Conservation (phyloP, 2,113 vertebrate species). For the Hippocampus guttulatus region DNA sequence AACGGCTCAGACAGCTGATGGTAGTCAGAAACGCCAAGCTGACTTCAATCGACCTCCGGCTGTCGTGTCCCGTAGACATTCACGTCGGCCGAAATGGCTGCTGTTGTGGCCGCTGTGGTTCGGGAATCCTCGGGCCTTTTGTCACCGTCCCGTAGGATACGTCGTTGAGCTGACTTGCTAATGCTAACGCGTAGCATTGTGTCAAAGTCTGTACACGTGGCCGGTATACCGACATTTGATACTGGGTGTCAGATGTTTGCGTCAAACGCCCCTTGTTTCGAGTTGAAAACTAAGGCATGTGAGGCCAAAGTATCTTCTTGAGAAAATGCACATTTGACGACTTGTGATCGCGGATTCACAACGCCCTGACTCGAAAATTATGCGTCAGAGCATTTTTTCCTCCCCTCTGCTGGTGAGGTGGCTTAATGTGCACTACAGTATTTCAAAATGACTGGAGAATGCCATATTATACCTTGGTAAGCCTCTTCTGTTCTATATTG, state of each 20-base stretch:
- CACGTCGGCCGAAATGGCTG: too few relatives aligned
- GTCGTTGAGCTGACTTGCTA: not conserved
- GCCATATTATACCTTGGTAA: not conserved
- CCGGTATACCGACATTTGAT: conserved; percentile 28
- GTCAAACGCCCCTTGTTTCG: not conserved
- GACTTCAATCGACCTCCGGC: not conserved
- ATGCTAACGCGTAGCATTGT: conserved; percentile 49
- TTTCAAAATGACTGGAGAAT: not conserved
- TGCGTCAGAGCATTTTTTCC: conserved; percentile 7
- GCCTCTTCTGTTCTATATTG: not conserved
- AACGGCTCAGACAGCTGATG: not conserved
- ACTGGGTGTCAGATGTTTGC: not conserved
- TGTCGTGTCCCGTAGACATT: not conserved
- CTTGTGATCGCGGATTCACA: conserved; percentile 20
- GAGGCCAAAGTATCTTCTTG: too few relatives aligned
- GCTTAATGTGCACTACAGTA: too few relatives aligned
- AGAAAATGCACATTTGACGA: not conserved
- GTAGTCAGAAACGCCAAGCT: not conserved
- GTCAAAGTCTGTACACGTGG: conserved; percentile 63
- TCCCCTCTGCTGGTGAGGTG: not conserved
- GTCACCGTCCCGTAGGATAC: not conserved
- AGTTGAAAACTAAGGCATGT: not conserved
- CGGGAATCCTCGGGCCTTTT: conserved; percentile 27
- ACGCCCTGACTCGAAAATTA: conserved; percentile 19
- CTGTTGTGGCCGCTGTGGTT: not conserved